A percentile compares a stretch with the other conserved stretches of the same genome.
Conservation (phyloP, 1,140 invertebrate species). For the Manduca sexta region DNA sequence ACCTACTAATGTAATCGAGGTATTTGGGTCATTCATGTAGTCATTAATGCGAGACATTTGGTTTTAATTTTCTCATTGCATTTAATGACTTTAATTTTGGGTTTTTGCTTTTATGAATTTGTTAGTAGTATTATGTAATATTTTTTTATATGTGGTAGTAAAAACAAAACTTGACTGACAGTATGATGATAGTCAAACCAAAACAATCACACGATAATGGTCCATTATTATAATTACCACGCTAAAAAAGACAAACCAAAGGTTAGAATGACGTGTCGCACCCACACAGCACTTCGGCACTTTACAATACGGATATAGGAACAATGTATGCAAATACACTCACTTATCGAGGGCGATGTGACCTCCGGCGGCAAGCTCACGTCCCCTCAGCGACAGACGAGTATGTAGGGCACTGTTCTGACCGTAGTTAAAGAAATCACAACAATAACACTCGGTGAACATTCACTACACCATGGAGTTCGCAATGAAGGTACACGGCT, state of each 20-base stretch:
- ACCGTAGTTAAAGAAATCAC: slow-evolving; percentile 54
- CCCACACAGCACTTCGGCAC: slow-evolving; percentile 38
- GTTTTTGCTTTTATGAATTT: too few relatives aligned
- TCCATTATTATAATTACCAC: not conserved
- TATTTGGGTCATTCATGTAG: too few relatives aligned
- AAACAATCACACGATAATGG: too few relatives aligned
- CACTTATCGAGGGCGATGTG: slow-evolving; percentile 47
- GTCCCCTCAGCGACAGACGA: slow-evolving; percentile 36
- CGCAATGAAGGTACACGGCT: slow-evolving; percentile 25
- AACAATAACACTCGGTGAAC: slow-evolving; percentile 56
- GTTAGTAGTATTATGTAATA: too few relatives aligned
- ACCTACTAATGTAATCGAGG: too few relatives aligned
- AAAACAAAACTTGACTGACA: too few relatives aligned
- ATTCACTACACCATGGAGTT: slow-evolving; percentile 42
- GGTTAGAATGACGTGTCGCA: slow-evolving; percentile 58
- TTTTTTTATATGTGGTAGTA: too few relatives aligned
- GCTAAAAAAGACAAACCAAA: slow-evolving; percentile 34
- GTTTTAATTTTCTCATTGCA: too few relatives aligned
- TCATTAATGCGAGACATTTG: too few relatives aligned
- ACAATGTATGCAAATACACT: slow-evolving; percentile 58
- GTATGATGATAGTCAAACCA: too few relatives aligned
- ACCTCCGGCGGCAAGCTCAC: slow-evolving; percentile 45
- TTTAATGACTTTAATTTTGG: too few relatives aligned
- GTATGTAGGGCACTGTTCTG: slow-evolving; percentile 56
- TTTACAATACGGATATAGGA: slow-evolving; percentile 36